Percentiles rank a stretch among this genome's conserved stretches.
Conservation (phyloP, 2,888 invertebrate species). For the Pediacus dermestoides region DNA sequence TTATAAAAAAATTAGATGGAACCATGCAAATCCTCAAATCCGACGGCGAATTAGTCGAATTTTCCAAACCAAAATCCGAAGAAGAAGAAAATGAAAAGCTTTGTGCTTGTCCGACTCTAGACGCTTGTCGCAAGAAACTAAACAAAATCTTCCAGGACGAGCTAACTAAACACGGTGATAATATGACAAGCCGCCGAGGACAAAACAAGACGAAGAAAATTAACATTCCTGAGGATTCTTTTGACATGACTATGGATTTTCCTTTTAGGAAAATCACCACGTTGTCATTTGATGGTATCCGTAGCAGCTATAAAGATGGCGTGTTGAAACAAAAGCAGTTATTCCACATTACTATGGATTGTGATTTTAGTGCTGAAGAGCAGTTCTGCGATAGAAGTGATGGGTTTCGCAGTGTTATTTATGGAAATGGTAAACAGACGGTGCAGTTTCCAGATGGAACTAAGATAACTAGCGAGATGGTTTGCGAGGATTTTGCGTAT, state of each 20-base stretch:
- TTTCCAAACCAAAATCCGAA: slow-evolving; percentile 25
- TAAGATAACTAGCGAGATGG: slow-evolving; percentile 23
- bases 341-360: slow-evolving; percentile 25
- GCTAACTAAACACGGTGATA: slow-evolving; percentile 3
- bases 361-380: slow-evolving; percentile 32
- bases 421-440: slow-evolving; percentile 24
- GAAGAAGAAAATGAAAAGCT: slow-evolving; percentile 18
- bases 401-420: slow-evolving; percentile 28
- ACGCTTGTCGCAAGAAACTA: slow-evolving; percentile 26
- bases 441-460: slow-evolving; percentile 33
- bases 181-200: slow-evolving; percentile 25
- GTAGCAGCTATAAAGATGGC: slow-evolving; percentile 21
- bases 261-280: slow-evolving; percentile 30
- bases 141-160: slow-evolving; percentile 19
- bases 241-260: too few relatives aligned
- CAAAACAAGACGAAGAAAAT: slow-evolving; percentile 24
- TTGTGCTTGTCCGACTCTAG: slow-evolving; percentile 25
- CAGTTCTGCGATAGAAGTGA: slow-evolving; percentile 33
- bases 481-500: slow-evolving; percentile 28
- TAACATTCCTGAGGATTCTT: slow-evolving; percentile 20
- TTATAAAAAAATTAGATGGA: slow-evolving; percentile 34
- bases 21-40: slow-evolving; percentile 31
- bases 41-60: slow-evolving; percentile 33
- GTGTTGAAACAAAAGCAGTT: slow-evolving; percentile 27
- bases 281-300: slow-evolving; percentile 29